These are phyloP conservation scores for Megastigmus dorsalis DNA, from an alignment of 2,888 invertebrate genomes.

Conservation along the genomic window DNA sequence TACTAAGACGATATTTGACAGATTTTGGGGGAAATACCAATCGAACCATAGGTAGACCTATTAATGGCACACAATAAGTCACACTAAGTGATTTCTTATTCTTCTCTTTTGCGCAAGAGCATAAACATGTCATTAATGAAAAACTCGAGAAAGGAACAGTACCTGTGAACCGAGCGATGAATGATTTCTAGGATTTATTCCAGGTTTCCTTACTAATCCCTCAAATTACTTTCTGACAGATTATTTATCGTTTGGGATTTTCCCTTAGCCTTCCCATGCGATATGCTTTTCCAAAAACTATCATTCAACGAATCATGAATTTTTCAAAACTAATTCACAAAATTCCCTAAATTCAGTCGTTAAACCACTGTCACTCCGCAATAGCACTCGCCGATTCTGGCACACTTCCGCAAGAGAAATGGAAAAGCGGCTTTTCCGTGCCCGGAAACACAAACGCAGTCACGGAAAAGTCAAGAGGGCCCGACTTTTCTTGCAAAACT, in stretches of 20 bases:
- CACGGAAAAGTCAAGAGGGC: conserved; percentile 11
- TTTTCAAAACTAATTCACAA: neutral
- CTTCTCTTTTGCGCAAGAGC: neutral
- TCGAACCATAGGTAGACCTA: neutral
- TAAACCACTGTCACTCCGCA: no score
- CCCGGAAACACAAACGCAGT: neutral
- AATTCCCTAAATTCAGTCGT: neutral
- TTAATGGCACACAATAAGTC: neutral
- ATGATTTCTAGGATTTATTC: neutral
- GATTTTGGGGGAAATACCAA: conserved; percentile 9
- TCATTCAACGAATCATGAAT: no score
- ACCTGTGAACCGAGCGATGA: conserved; percentile 9
- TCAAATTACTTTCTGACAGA: conserved; percentile 12
- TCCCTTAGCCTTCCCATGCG: neutral
- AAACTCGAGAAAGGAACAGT: conserved; percentile 11
- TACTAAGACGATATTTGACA: neutral
- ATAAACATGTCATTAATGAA: neutral
- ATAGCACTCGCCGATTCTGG: conserved; percentile 2
- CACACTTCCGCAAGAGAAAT: neutral
- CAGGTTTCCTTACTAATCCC: neutral
- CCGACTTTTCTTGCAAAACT: neutral
- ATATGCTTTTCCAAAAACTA: no score
- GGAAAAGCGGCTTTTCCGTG: neutral
- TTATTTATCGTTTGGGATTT: conserved; percentile 1
- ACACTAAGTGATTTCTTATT: no score